Base-by-base conservation (phyloP, 2,113 vertebrate genomes). In the Syrrhaptes paradoxus region DNA sequence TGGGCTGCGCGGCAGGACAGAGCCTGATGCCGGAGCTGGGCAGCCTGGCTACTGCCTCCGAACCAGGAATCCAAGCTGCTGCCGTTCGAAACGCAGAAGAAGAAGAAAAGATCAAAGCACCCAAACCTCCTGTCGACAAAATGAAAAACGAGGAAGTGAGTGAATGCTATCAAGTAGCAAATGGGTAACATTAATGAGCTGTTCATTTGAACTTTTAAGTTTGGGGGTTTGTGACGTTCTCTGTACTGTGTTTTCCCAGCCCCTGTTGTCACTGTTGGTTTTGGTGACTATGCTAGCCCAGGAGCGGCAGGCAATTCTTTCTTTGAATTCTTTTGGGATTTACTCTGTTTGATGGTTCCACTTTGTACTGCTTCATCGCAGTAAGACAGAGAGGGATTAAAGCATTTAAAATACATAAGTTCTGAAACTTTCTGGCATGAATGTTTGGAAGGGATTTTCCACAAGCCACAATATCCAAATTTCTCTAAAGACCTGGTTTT, bases 111-210 rank as follows among this genome's bases (percentile, higher is more conserved):
- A 21, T 38, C 2, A 92, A 87, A 38, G 32, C 78, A 7, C 81
- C 93, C 32, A 97, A 90, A 90, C 91, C 96, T 25, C 79, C 89
- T 1, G 13, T 81, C 9, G 98, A 98, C 82, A 98, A 97, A 91
- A 97, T 75, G 4, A 98, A 97, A 94, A 98, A 98, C 0, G 98
- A 98, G 61, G 98, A 98, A 91, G 98, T 98, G 85, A 97, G 98
- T 87, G 52, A 65, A n/a, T 52, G 29, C 28, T 49, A 1, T 26
- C 17, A 20, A 24, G 32, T 70, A 45, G 66, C 22, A 65, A 26
- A 73, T 63, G 36, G 10, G 1, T 79, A 18, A 66, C 22, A 18
- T 22, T 20, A 74, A n/a, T 20, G 13, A 70, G 36, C 45, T 92
- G 34, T 41, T 81, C 38, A 38, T 75, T 68, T 79, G 22, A 86